phyloP scores from a whole-genome alignment of 2,888 invertebrate species.

The Apamea sordens region DNA sequence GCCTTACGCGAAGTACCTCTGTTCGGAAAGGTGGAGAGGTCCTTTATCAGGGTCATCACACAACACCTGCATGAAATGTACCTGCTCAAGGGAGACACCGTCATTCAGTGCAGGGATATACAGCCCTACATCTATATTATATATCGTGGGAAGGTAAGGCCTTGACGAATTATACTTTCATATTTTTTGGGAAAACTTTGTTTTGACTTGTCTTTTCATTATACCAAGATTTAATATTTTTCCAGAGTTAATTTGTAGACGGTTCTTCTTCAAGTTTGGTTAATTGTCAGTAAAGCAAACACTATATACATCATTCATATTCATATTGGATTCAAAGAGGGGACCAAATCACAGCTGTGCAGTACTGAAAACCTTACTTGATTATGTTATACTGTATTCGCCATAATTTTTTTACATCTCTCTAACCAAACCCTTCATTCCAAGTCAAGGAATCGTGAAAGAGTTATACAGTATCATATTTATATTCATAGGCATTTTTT shows the following conservation, averaged over 20 bases:
- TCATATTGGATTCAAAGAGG: not conserved
- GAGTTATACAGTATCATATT: slow-evolving; percentile 45
- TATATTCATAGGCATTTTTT: slow-evolving; percentile 65
- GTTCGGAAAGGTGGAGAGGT: slow-evolving; percentile 88
- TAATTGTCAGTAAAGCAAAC: not conserved
- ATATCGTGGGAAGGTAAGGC: slow-evolving; percentile 86
- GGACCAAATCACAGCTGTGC: not conserved
- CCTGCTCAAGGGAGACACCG: slow-evolving; percentile 86
- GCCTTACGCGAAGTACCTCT: slow-evolving; percentile 89
- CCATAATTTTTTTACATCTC: slow-evolving; percentile 13
- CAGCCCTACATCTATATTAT: slow-evolving; percentile 88
- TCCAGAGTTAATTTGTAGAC: not conserved
- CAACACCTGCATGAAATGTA: slow-evolving; percentile 89
- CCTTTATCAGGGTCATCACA: slow-evolving; percentile 89
- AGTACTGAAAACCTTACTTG: not conserved
- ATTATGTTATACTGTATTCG: not conserved
- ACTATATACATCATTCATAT: not conserved
- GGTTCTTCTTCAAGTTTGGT: not conserved
- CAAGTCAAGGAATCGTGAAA: slow-evolving; percentile 27
- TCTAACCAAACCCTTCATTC: slow-evolving; percentile 15
- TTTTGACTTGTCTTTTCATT: not conserved
- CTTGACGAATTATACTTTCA: not conserved
- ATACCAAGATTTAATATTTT: not conserved
- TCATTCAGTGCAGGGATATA: slow-evolving; percentile 87
- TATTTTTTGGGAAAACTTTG: not conserved